These are phyloP conservation scores for Enteromius paludinosus DNA, from an alignment of 2,797 vertebrate genomes.

Conservation along the genomic window DNA sequence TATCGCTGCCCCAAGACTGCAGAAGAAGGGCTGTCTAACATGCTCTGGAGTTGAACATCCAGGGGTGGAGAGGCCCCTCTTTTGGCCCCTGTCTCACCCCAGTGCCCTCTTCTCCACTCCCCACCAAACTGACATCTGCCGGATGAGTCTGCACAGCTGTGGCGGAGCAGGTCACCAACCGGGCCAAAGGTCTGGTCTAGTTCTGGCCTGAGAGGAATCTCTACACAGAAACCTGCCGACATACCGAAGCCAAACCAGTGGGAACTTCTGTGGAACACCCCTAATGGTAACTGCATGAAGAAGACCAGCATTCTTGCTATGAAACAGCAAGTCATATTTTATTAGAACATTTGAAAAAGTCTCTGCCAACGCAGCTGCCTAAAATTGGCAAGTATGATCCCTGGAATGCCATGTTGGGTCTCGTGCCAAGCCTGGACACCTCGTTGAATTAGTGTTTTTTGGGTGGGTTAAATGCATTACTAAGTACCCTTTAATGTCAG, in stretches of 20 bases:
- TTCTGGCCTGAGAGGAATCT: conserved; percentile 17
- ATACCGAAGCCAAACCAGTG: conserved; percentile 25
- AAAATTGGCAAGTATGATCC: neutral
- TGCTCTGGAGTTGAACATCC: conserved; percentile 63
- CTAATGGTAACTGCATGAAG: conserved; percentile 4
- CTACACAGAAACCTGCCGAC: conserved; percentile 32
- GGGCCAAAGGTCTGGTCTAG: conserved; percentile 73
- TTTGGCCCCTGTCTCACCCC: conserved; percentile 49
- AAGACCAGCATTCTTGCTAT: conserved; percentile 18
- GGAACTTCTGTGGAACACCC: neutral
- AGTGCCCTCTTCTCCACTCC: conserved; percentile 55
- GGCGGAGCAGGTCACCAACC: conserved; percentile 70
- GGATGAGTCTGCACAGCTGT: conserved; percentile 81
- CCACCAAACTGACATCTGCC: conserved; percentile 76
- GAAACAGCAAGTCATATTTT: conserved; percentile 29
- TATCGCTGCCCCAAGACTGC: neutral
- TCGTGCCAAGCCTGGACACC: conserved; percentile 8
- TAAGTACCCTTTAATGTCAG: conserved; percentile 3
- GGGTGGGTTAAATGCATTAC: neutral
- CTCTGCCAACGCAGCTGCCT: conserved; percentile 12
- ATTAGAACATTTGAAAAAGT: neutral
- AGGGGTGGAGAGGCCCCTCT: conserved; percentile 58
- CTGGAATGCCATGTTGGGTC: conserved; percentile 1
- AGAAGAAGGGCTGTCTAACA: neutral
- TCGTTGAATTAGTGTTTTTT: conserved; percentile 3